Conservation (phyloP, 1,140 invertebrate species). For the Drosophila ironensis region DNA sequence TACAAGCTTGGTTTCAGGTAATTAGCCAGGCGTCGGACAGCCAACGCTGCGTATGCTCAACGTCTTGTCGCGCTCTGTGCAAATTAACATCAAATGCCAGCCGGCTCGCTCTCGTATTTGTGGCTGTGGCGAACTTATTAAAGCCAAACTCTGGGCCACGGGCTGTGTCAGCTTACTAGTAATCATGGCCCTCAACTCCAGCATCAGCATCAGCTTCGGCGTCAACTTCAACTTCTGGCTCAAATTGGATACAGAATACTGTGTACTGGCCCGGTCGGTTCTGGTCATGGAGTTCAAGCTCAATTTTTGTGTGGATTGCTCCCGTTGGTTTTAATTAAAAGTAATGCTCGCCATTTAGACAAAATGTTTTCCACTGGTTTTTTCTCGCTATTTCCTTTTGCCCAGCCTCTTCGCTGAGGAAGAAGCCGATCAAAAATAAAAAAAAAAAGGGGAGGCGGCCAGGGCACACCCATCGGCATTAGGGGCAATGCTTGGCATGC, state of each 20-base stretch:
- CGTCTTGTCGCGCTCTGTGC: constrained; percentile 55
- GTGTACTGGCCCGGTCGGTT: constrained; percentile 15
- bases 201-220: background rate
- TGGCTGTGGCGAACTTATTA: constrained; percentile 66
- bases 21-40: constrained; percentile 44
- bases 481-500: constrained; percentile 40
- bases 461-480: constrained; percentile 62
- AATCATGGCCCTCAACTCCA: constrained; percentile 44
- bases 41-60: constrained; percentile 70
- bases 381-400: constrained; percentile 8
- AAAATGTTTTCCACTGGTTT: constrained; percentile 43
- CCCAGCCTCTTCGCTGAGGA: constrained; percentile 1
- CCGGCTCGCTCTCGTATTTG: constrained; percentile 1
- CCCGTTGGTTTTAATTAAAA: constrained; percentile 77
- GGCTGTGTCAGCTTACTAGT: constrained; percentile 75
- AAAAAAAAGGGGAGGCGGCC: constrained; percentile 15
- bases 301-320: constrained; percentile 64
- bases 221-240: background rate
- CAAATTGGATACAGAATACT: constrained; percentile 29
- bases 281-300: constrained; percentile 66
- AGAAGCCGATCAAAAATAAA: background rate
- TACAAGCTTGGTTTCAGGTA: constrained; percentile 51
- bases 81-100: constrained; percentile 76
- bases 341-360: constrained; percentile 72
- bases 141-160: constrained; percentile 64